Percentiles rank a stretch among this genome's conserved stretches.
phyloP scores from a whole-genome alignment of 2,113 vertebrate species.

The Sardina pilchardus region DNA sequence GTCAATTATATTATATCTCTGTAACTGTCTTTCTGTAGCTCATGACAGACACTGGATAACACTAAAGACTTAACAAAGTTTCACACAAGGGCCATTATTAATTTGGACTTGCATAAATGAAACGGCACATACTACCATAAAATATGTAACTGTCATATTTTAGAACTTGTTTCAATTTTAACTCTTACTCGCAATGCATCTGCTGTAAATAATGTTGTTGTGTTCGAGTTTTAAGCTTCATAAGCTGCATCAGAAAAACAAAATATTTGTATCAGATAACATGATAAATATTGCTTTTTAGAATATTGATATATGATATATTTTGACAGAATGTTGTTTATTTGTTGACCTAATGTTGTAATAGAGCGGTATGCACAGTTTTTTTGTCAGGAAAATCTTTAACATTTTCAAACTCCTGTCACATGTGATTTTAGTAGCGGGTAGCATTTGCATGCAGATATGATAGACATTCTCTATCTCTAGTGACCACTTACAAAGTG shows the following conservation, averaged over 20 bases:
- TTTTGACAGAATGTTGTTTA: slow-evolving; percentile 70
- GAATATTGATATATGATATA: slow-evolving; percentile 64
- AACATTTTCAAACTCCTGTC: background rate
- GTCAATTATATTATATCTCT: background rate
- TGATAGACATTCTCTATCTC: slow-evolving; percentile 22
- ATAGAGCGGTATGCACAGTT: background rate
- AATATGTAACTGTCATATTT: background rate
- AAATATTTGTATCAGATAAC: slow-evolving; percentile 39
- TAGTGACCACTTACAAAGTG: background rate
- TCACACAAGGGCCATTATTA: background rate
- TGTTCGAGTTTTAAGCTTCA: slow-evolving; percentile 45
- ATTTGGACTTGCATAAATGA: background rate
- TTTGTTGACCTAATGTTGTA: slow-evolving; percentile 60
- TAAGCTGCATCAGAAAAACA: slow-evolving; percentile 30
- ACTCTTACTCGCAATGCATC: slow-evolving; percentile 53
- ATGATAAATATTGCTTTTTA: slow-evolving; percentile 67
- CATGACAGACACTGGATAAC: background rate
- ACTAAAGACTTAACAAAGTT: background rate
- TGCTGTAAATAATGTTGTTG: slow-evolving; percentile 61
- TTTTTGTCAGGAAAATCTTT: background rate
- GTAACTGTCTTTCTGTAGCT: background rate
- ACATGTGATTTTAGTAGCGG: background rate
- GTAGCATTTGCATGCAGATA: slow-evolving; percentile 32
- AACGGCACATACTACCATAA: background rate
- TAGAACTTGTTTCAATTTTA: slow-evolving; percentile 19